A percentile compares a stretch with the other conserved stretches of the same genome.
Evolutionary conservation across 2,113 vertebrate species (phyloP).

Genomic region (Tringa solitaria): DNA sequence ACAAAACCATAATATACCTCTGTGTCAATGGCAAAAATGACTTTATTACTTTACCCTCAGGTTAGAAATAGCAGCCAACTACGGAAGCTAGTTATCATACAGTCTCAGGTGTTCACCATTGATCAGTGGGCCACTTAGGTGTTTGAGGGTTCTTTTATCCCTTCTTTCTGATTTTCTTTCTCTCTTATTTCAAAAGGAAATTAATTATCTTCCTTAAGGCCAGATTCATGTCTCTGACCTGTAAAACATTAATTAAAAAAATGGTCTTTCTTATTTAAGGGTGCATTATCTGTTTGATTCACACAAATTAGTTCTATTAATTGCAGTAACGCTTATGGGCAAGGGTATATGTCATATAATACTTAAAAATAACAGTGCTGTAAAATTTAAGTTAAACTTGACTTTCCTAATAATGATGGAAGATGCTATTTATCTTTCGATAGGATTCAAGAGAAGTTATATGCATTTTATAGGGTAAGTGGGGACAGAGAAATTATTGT

Average conservation of each 20-base stretch:
- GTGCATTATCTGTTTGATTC: not conserved
- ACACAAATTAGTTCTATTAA: not conserved
- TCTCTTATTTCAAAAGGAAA: not conserved
- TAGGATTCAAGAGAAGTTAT: not conserved
- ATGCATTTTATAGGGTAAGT: not conserved
- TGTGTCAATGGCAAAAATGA: not conserved
- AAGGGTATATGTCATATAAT: not conserved
- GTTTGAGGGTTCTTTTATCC: accelerated
- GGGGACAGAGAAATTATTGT: not conserved
- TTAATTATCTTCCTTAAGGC: not conserved
- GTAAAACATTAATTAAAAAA: not conserved
- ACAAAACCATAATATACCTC: not conserved
- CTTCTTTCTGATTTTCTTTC: not conserved
- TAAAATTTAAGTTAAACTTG: not conserved
- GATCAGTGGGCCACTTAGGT: not conserved
- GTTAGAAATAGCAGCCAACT: not conserved
- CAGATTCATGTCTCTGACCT: not conserved
- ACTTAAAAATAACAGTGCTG: not conserved
- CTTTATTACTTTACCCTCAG: not conserved
- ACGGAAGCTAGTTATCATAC: not conserved
- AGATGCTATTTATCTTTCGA: not conserved
- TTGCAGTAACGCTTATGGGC: not conserved
- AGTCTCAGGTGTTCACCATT: not conserved
- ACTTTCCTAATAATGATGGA: not conserved
- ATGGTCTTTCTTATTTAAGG: not conserved